Base-by-base conservation (phyloP, 2,888 invertebrate genomes). In the Rhagonycha fulva region DNA sequence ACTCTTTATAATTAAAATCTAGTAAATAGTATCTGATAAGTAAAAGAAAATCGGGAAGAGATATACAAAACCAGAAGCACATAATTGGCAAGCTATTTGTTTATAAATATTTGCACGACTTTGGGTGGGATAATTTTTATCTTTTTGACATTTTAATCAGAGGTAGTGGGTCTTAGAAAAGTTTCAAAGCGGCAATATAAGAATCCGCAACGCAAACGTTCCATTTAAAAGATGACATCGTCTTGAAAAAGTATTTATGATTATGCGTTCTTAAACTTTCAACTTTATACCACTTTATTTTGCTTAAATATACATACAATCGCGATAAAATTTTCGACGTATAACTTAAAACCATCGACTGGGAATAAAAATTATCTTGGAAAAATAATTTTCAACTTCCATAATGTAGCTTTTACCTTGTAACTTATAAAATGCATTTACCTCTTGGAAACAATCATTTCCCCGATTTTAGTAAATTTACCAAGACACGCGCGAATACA, bases 101-200 rank as follows among this genome's bases (percentile, higher is more conserved):
- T 74, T 26, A 70, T 71, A 73, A 68, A 76, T 79, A 76, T 80
- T 76, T 77, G 79, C 80, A 79, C 79, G 79, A 80, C 68, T 71
- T 75, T 62, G 62, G 71, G 73, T 72, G 77, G 80, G 79, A 80
- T 80, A 81, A 80, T 81, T 81, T 81, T 80, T 80, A 79, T 79
- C 74, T 80, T 76, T 76, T 74, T 81, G 81, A 78, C 81, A 79
- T 79, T 81, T 81, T 81, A 81, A 81, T 81, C 81, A 81, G 77
- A 71, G 78, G 78, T 80, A 79, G 81, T 80, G 80, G 78, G 74
- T 71, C 71, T 76, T 79, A 70, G 67, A 28, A 68, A 74, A 78
- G 72, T 74, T 78, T 76, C 74, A 76, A 71, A 74, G 70, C 77
- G 75, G 75, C 73, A 70, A 77, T 77, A 75, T 75, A 75, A 77